Conservation (phyloP, 2,797 vertebrate genomes). For the Microctenopoma steveboyesi region DNA sequence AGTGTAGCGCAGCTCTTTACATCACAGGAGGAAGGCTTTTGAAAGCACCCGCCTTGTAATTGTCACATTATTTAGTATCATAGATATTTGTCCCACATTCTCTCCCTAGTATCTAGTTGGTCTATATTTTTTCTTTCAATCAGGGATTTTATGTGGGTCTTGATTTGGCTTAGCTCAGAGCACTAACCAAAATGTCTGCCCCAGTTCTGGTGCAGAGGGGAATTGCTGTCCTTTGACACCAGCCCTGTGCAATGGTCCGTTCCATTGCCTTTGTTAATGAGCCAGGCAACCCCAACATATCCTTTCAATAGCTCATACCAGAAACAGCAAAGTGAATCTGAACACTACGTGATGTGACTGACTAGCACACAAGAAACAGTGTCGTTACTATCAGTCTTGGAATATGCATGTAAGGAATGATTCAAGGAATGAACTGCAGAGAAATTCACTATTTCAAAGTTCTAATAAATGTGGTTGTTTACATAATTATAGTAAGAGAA, state of each 20-base stretch:
- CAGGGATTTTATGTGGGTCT: constrained; percentile 68
- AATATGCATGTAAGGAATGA: background rate
- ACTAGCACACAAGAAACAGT: constrained; percentile 2
- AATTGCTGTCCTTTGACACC: constrained; percentile 64
- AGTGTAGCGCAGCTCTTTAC: constrained; percentile 5
- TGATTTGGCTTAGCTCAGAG: constrained; percentile 64
- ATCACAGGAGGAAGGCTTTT: constrained; percentile 12
- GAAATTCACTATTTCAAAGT: background rate
- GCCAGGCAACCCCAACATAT: constrained; percentile 46
- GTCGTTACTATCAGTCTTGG: constrained; percentile 5
- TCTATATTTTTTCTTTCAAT: constrained; percentile 66
- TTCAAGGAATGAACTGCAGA: background rate
- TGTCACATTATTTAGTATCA: constrained; percentile 52
- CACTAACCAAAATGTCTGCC: constrained; percentile 67
- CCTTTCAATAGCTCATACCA: constrained; percentile 17
- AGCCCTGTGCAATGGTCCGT: constrained; percentile 50
- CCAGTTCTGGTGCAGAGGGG: constrained; percentile 67
- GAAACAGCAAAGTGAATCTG: constrained; percentile 35
- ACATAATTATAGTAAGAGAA: background rate
- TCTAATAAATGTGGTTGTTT: background rate
- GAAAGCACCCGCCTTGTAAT: constrained; percentile 44
- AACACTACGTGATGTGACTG: constrained; percentile 4
- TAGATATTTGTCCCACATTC: constrained; percentile 63
- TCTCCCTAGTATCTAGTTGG: constrained; percentile 29
- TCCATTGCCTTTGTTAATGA: constrained; percentile 59